Percentiles rank a stretch among this genome's conserved stretches.
Evolutionary conservation across 2,888 invertebrate species (phyloP).

Genomic region (Agriotes lineatus): DNA sequence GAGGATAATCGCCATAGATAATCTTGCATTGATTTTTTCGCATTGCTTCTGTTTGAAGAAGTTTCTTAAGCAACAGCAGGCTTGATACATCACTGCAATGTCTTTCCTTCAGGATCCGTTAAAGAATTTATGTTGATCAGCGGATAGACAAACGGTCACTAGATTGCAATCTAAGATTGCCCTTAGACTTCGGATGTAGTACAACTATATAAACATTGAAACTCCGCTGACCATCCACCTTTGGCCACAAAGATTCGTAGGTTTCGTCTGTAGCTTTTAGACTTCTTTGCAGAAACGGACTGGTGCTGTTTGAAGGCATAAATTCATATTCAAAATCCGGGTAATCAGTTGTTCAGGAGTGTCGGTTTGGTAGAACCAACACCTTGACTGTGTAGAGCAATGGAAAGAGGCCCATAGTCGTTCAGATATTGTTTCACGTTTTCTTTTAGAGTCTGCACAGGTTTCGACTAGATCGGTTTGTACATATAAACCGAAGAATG

Average conservation of each 20-base stretch:
- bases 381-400: constrained; percentile 51
- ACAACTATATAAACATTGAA: constrained; percentile 47
- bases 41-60: constrained; percentile 59
- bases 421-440: constrained; percentile 46
- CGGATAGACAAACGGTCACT: constrained; percentile 54
- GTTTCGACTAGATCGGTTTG: constrained; percentile 41
- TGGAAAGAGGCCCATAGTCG: constrained; percentile 48
- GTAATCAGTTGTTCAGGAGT: constrained; percentile 44
- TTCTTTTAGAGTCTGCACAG: constrained; percentile 14
- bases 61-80: constrained; percentile 64
- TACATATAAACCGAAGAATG: constrained; percentile 77
- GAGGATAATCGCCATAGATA: constrained; percentile 12
- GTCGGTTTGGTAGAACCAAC: too few relatives aligned
- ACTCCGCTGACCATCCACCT: constrained; percentile 49
- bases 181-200: constrained; percentile 54
- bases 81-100: constrained; percentile 72
- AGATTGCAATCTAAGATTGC: constrained; percentile 52
- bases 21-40: constrained; percentile 16
- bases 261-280: constrained; percentile 48
- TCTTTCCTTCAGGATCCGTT: constrained; percentile 64
- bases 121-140: constrained; percentile 53
- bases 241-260: constrained; percentile 42
- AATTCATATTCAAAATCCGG: constrained; percentile 55
- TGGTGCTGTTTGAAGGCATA: constrained; percentile 67
- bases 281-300: constrained; percentile 45